These are phyloP conservation scores for Eurois occulta DNA, from an alignment of 2,888 invertebrate genomes.

Conservation along the genomic window DNA sequence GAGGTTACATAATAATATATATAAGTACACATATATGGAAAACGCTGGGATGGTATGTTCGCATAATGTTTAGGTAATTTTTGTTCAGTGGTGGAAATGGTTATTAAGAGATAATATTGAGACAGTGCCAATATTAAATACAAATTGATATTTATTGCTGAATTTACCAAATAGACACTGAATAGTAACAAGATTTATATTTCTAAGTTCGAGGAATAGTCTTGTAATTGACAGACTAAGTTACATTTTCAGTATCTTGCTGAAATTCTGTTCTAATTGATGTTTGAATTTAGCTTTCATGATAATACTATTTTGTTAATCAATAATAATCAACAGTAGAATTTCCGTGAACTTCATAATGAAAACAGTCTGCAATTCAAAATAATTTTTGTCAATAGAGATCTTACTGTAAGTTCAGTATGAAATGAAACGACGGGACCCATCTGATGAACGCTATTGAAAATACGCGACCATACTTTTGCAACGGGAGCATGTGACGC, in stretches of 20 bases:
- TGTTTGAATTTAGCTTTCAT: not conserved
- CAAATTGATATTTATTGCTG: not conserved
- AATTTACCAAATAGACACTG: not conserved
- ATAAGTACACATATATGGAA: conserved; percentile 5
- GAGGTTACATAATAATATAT: conserved; percentile 49
- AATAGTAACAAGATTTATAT: not conserved
- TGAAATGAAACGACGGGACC: not conserved
- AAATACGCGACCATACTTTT: not conserved
- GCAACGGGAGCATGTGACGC: not conserved
- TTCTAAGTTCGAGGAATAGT: not conserved
- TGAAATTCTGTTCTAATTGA: conserved; percentile 1
- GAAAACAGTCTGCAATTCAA: not conserved
- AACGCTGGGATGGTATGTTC: not conserved
- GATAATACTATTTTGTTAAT: not conserved
- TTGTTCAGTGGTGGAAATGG: not conserved
- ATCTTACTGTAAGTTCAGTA: not conserved
- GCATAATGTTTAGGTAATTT: conserved; percentile 6
- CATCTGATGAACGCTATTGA: not conserved
- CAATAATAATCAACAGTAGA: not conserved
- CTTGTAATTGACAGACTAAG: not conserved
- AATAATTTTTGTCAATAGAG: not conserved
- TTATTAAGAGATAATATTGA: not conserved
- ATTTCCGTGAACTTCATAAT: not conserved
- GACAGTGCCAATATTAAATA: not conserved
- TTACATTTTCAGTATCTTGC: not conserved